Conservation (phyloP, 2,113 vertebrate species). For the Bos javanicus region DNA sequence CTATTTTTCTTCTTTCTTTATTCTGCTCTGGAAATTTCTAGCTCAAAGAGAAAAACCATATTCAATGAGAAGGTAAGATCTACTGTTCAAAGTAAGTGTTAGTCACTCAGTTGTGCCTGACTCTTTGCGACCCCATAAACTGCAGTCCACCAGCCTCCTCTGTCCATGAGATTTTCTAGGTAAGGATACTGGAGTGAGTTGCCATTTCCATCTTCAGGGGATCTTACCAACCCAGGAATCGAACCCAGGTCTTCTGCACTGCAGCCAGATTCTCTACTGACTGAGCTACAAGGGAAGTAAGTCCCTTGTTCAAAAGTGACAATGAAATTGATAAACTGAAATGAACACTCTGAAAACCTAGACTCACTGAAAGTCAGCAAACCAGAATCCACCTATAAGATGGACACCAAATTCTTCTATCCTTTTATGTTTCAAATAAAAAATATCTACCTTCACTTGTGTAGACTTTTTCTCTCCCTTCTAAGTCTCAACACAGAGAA, state of each 20-base stretch:
- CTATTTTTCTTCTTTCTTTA: background rate
- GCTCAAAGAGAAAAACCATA: background rate
- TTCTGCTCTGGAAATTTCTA: constrained; percentile 1
- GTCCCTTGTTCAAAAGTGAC: background rate
- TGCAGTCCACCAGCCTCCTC: background rate
- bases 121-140: background rate
- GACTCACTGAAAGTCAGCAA: background rate
- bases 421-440: background rate
- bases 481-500: background rate
- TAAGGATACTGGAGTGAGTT: background rate
- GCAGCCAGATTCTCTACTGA: background rate
- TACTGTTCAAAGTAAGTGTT: background rate
- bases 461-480: background rate
- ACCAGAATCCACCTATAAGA: background rate
- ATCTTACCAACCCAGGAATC: background rate
- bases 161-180: background rate
- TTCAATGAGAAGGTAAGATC: background rate
- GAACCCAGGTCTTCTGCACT: background rate
- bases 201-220: background rate
- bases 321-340: background rate
- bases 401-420: background rate
- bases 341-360: background rate
- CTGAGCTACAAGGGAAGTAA: background rate
- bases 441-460: background rate
- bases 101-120: background rate